These are phyloP conservation scores for Pseudeuparius sepicola DNA, from an alignment of 2,888 invertebrate species.

Conservation along the genomic window DNA sequence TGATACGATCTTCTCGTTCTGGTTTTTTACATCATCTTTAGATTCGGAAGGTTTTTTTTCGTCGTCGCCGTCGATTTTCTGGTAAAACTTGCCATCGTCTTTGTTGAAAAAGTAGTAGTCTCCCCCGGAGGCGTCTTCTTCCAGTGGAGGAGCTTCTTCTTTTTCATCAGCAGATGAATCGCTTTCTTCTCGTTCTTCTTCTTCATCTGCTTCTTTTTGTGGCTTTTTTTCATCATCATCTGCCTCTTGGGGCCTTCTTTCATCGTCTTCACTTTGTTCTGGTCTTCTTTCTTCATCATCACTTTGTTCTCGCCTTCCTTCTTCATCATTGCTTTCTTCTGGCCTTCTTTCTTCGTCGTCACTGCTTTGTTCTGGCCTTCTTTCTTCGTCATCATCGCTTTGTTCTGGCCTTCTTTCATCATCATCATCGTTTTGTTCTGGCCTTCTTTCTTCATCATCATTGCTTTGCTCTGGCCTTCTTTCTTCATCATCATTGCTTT, in stretches of 20 bases:
- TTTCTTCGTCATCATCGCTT: slow-evolving; percentile 11
- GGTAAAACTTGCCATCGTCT: slow-evolving; percentile 4
- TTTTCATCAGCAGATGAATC: slow-evolving; percentile 4
- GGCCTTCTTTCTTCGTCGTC: slow-evolving; percentile 13
- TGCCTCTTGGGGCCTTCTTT: slow-evolving; percentile 1
- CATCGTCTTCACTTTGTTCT: slow-evolving; percentile 1
- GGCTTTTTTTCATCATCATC: slow-evolving; percentile 3
- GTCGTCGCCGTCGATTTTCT: not conserved
- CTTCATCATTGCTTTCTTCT: slow-evolving; percentile 15
- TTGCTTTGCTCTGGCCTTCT: not conserved
- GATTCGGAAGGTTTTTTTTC: not conserved
- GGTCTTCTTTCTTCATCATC: slow-evolving; percentile 6
- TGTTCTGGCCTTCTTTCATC: slow-evolving; percentile 4
- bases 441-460: slow-evolving; percentile 1
- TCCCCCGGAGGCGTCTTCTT: too few relatives aligned
- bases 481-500: slow-evolving; percentile 12
- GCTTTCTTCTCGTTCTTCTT: slow-evolving; percentile 9
- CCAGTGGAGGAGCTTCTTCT: slow-evolving; percentile 1
- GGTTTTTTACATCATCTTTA: too few relatives aligned
- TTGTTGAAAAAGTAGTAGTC: not conserved
- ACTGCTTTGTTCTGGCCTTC: slow-evolving; percentile 10
- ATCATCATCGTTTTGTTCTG: slow-evolving; percentile 8
- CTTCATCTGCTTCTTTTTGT: slow-evolving; percentile 9
- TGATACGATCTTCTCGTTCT: slow-evolving; percentile 16
- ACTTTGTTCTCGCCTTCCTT: slow-evolving; percentile 11